These are phyloP conservation scores for Scolopax rusticola DNA, from an alignment of 2,797 vertebrate species.

Conservation along the genomic window DNA sequence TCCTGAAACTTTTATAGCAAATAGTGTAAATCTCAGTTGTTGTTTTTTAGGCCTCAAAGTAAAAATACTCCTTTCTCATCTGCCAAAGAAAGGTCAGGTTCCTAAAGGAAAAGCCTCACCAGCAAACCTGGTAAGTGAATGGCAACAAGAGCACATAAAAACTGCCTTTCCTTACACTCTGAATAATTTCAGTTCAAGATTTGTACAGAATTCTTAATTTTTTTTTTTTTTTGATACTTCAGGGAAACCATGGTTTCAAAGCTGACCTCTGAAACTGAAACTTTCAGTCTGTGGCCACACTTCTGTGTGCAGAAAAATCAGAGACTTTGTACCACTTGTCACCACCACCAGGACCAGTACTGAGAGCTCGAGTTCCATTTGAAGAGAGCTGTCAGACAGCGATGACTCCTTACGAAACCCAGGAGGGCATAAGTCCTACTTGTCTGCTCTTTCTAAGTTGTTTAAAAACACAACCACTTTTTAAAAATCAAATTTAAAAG, in stretches of 20 bases:
- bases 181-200: neutral
- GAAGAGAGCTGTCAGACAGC: neutral
- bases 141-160: neutral
- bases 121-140: neutral
- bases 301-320: neutral
- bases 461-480: conserved; percentile 20
- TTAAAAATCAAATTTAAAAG: conserved; percentile 60
- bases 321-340: neutral
- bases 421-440: conserved; percentile 15
- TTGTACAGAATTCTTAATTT: neutral
- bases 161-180: neutral
- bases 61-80: neutral
- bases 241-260: neutral
- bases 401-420: neutral
- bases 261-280: neutral
- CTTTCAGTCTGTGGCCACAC: neutral
- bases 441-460: conserved; percentile 12
- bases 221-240: neutral
- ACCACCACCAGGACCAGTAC: neutral
- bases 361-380: neutral
- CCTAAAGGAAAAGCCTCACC: neutral
- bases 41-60: neutral
- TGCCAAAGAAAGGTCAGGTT: conserved; percentile 18
- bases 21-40: neutral
- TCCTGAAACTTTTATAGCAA: neutral